Evolutionary conservation across 2,888 invertebrate species (phyloP).

Genomic region (Himalopsyche anomala): DNA sequence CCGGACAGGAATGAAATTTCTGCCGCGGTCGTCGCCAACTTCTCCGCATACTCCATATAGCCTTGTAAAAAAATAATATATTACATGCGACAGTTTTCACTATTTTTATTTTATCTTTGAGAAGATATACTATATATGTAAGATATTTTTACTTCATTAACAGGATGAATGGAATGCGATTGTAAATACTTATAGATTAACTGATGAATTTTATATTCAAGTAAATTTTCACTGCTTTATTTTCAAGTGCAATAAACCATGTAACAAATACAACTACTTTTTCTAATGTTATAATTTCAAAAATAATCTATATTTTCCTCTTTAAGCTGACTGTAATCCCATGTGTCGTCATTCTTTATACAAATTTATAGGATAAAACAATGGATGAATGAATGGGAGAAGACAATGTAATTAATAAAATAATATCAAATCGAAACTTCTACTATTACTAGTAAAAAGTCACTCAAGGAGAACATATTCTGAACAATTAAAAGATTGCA

Average conservation of each 20-base stretch:
- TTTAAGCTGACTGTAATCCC: too few species aligned
- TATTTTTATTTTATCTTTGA: slow-evolving; percentile 20
- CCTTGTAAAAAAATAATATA: slow-evolving; percentile 67
- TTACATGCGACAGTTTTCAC: not conserved
- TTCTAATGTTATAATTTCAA: too few species aligned
- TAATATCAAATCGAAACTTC: too few species aligned
- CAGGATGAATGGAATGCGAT: slow-evolving; percentile 7
- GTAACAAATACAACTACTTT: too few species aligned
- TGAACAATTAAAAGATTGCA: too few species aligned
- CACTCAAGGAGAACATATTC: too few species aligned
- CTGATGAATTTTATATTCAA: not conserved
- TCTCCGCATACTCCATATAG: slow-evolving; percentile 78
- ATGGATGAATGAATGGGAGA: too few species aligned
- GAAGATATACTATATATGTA: not conserved
- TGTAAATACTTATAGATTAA: not conserved
- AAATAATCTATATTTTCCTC: too few species aligned
- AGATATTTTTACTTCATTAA: slow-evolving; percentile 20
- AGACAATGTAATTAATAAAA: too few species aligned
- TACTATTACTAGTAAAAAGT: too few species aligned
- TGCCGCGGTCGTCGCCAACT: slow-evolving; percentile 75
- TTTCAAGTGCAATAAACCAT: slow-evolving; percentile 1
- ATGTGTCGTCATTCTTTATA: too few species aligned
- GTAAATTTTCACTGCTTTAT: not conserved
- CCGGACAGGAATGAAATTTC: slow-evolving; percentile 77
- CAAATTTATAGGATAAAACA: too few species aligned